Base-by-base conservation (phyloP, 1,140 invertebrate genomes). In the Vanessa tameamea region DNA sequence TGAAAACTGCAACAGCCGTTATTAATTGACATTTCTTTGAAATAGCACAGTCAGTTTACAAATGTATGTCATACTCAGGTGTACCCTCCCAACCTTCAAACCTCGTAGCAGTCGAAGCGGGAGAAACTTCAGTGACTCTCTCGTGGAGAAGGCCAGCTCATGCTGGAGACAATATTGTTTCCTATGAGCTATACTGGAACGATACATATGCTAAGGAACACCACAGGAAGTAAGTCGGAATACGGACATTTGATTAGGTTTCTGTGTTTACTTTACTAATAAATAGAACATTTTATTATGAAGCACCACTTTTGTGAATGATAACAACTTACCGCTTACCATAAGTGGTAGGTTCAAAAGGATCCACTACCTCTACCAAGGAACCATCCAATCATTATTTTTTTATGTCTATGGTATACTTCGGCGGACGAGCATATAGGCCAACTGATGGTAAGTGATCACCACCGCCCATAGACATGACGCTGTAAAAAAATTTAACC, bases 121-220 rank as follows among this genome's bases (percentile, higher is more conserved):
- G 96, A 69, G 96, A 97, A 88, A 97, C 96, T 43, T 95, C 95
- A 66, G 97, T 99, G 61, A 96, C 96, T 69, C 94, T 99, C 80
- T 95, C 96, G 79, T 99, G 98, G 98, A 96, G 95, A 67, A 95
- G 96, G 84, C 98, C 98, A 15, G 94, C 96, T 78, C 97, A 98
- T 93, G 96, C 97, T 68, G 96, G 97, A 67, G 97, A 98, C 89
- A 97, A 96, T 90, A 98, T 99, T 86, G 95, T 98, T 55, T 97
- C 97, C 82, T 99, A 99, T 93, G 98, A 98, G 93, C 94, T 99
- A 3, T 99, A 99, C 86, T 99, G 97, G 97, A 99, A 99, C 93
- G 98, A 99, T 87, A 99, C 98, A 26, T 98, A 97, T 83, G 96
- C 97, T 12, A 97, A 97, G 94, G 94, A 95, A 83, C 93, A 94